Conservation (phyloP, 2,797 vertebrate genomes). For the Argentina silus region DNA sequence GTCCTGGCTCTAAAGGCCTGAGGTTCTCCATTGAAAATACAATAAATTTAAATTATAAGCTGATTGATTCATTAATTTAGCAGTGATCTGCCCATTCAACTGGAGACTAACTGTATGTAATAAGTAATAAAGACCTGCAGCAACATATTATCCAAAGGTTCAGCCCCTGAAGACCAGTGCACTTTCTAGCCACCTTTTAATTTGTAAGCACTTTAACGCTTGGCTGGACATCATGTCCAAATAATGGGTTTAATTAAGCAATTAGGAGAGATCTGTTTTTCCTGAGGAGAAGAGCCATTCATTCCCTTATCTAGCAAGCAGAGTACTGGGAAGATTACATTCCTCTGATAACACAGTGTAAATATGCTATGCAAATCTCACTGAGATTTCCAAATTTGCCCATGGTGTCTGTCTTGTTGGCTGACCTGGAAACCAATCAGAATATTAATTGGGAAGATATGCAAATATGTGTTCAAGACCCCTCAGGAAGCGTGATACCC, state of each 20-base stretch:
- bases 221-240: conserved; percentile 17
- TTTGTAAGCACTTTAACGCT: conserved; percentile 18
- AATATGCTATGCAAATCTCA: conserved; percentile 5
- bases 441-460: background rate
- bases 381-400: background rate
- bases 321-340: background rate
- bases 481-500: conserved; percentile 8
- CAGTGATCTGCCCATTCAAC: background rate
- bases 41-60: background rate
- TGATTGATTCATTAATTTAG: background rate
- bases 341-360: background rate
- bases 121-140: conserved; percentile 10
- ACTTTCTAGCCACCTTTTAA: conserved; percentile 2
- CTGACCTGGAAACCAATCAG: background rate
- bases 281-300: background rate
- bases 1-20: background rate
- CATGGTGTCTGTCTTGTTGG: background rate
- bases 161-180: background rate
- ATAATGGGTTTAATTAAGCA: conserved; percentile 28
- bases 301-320: background rate
- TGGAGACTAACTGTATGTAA: background rate
- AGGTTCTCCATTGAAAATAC: background rate
- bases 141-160: conserved; percentile 2
- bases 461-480: background rate
- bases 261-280: conserved; percentile 15